Conservation (phyloP, 1,140 invertebrate species). For the Drosophila elegans region DNA sequence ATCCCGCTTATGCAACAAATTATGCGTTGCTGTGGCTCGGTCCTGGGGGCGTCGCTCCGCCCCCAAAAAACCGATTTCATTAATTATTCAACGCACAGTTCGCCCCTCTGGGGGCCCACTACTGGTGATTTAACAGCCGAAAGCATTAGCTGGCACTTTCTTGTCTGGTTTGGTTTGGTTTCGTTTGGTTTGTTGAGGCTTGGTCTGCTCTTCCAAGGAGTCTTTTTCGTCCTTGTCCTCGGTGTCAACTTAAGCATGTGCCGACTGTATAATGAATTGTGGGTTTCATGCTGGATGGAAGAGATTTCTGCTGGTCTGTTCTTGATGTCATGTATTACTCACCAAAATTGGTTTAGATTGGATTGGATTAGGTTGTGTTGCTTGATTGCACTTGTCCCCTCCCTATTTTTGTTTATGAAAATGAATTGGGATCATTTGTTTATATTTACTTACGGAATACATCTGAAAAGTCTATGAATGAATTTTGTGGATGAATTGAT, state of each 20-base stretch:
- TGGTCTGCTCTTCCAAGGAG: neutral
- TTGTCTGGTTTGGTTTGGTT: neutral
- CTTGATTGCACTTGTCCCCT: neutral
- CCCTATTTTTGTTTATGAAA: neutral
- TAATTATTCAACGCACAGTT: slow-evolving; percentile 71
- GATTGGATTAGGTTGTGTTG: slow-evolving; percentile 1
- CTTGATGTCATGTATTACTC: slow-evolving; percentile 11
- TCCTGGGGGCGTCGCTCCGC: slow-evolving; percentile 4
- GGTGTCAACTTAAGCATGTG: slow-evolving; percentile 21
- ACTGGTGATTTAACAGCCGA: slow-evolving; percentile 55
- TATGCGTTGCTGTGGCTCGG: slow-evolving; percentile 25
- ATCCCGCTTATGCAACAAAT: slow-evolving; percentile 55
- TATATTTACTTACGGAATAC: neutral
- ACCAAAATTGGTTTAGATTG: slow-evolving; percentile 19
- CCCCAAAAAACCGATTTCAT: slow-evolving; percentile 52
- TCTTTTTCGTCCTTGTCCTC: slow-evolving; percentile 22
- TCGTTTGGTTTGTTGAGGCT: neutral
- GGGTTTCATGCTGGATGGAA: slow-evolving; percentile 26
- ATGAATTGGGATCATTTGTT: neutral
- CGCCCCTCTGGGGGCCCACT: slow-evolving; percentile 12
- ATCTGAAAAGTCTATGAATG: neutral
- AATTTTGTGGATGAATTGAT: neutral
- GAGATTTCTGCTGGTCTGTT: slow-evolving; percentile 7
- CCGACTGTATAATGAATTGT: slow-evolving; percentile 48
- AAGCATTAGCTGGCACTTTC: slow-evolving; percentile 47